These are phyloP conservation scores for Triplophysa tibetana DNA, from an alignment of 2,113 vertebrate genomes.

Conservation along the genomic window DNA sequence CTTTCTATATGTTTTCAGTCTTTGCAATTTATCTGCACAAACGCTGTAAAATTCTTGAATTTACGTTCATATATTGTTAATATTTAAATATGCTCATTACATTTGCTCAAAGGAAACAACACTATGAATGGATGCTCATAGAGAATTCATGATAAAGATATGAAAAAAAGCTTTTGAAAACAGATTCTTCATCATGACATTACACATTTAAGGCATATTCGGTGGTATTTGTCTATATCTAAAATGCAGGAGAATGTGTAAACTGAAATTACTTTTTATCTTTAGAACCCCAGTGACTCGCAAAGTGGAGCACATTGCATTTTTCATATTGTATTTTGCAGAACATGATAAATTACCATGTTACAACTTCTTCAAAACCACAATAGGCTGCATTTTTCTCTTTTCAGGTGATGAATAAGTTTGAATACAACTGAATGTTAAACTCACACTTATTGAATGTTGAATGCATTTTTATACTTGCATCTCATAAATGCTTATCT, in stretches of 20 bases:
- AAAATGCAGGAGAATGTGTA: slow-evolving; percentile 3
- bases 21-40: neutral
- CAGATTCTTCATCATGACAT: neutral
- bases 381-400: slow-evolving; percentile 15
- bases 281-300: slow-evolving; percentile 11
- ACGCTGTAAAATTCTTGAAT: neutral
- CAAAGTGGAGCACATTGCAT: slow-evolving; percentile 10
- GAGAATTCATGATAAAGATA: neutral
- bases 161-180: neutral
- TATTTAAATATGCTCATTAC: slow-evolving; percentile 17
- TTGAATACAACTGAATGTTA: slow-evolving; percentile 9
- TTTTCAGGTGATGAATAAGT: slow-evolving; percentile 8
- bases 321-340: slow-evolving; percentile 28
- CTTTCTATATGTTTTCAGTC: neutral
- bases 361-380: slow-evolving; percentile 6
- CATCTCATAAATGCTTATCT: slow-evolving; percentile 48
- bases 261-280: slow-evolving; percentile 26
- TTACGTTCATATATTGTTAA: neutral
- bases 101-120: slow-evolving; percentile 9
- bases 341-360: slow-evolving; percentile 32
- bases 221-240: neutral
- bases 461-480: neutral
- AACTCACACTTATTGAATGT: neutral
- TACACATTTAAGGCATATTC: neutral
- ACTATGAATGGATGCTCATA: neutral